Conservation (phyloP, 2,113 vertebrate species). For the Ginglymostoma cirratum region DNA sequence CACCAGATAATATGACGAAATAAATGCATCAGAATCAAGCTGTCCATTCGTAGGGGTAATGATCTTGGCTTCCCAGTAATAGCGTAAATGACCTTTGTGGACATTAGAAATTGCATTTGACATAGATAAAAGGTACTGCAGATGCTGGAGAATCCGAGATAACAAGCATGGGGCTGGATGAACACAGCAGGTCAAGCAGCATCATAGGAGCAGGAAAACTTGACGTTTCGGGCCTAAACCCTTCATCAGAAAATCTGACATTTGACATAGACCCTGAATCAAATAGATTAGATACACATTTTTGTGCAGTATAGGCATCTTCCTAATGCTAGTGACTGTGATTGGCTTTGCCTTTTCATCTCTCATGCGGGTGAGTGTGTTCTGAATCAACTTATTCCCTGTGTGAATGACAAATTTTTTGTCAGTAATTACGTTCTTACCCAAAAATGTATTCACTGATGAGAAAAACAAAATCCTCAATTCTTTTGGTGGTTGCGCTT, state of each 20-base stretch:
- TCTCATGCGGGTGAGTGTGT: neutral
- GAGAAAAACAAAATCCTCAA: constrained; percentile 15
- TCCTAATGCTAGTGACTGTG: neutral
- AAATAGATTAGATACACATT: neutral
- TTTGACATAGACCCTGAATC: neutral
- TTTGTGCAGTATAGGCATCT: neutral
- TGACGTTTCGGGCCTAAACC: too few species aligned
- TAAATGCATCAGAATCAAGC: neutral
- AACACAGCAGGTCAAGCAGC: too few species aligned
- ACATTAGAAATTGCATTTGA: neutral
- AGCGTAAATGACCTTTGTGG: neutral
- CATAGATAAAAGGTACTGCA: too few species aligned
- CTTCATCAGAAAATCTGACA: too few species aligned
- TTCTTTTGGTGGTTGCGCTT: neutral
- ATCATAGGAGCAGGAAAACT: too few species aligned
- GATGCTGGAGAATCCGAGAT: too few species aligned
- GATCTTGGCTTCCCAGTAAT: neutral
- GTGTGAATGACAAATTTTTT: neutral
- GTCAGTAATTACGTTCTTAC: constrained; percentile 9
- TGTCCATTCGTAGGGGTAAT: neutral
- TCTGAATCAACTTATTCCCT: neutral
- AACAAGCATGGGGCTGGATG: too few species aligned
- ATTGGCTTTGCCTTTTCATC: constrained; percentile 2
- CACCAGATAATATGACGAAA: neutral
- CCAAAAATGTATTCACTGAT: neutral